Evolutionary conservation across 2,797 vertebrate species (phyloP).

Genomic region (Capromys pilorides): DNA sequence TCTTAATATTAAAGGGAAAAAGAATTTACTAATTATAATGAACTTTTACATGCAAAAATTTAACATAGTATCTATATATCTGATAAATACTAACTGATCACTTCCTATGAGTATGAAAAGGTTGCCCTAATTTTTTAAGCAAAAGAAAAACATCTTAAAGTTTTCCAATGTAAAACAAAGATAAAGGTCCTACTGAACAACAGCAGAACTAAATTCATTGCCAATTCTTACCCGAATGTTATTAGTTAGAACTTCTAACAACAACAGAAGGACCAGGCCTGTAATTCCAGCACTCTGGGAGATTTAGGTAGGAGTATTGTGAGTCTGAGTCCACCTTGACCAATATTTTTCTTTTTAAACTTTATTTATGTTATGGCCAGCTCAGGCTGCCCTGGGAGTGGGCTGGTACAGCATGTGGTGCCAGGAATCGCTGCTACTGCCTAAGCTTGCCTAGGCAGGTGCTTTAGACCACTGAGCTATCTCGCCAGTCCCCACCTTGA

Average conservation of each 20-base stretch:
- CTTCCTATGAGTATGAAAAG: neutral
- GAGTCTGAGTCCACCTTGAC: neutral
- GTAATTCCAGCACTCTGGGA: neutral
- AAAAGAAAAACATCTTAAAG: neutral
- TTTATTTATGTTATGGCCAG: too few species aligned
- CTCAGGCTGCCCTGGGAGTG: too few species aligned
- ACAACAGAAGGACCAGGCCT: neutral
- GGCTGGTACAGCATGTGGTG: too few species aligned
- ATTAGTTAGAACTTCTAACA: constrained; percentile 28
- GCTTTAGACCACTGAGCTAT: too few species aligned
- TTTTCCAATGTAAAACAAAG: constrained; percentile 20
- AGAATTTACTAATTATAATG: neutral
- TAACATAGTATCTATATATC: neutral
- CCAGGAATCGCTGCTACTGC: too few species aligned
- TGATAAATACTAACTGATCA: neutral
- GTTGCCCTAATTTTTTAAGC: neutral
- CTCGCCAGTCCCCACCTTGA: neutral
- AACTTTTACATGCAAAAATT: neutral
- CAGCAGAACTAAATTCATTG: neutral
- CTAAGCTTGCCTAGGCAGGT: too few species aligned
- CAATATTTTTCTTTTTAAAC: too few species aligned
- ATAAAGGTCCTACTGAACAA: neutral
- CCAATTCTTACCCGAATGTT: constrained; percentile 1
- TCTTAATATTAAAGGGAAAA: neutral
- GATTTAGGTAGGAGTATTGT: neutral